Conservation (phyloP, 2,888 invertebrate species). For the Amblyteles armatorius region DNA sequence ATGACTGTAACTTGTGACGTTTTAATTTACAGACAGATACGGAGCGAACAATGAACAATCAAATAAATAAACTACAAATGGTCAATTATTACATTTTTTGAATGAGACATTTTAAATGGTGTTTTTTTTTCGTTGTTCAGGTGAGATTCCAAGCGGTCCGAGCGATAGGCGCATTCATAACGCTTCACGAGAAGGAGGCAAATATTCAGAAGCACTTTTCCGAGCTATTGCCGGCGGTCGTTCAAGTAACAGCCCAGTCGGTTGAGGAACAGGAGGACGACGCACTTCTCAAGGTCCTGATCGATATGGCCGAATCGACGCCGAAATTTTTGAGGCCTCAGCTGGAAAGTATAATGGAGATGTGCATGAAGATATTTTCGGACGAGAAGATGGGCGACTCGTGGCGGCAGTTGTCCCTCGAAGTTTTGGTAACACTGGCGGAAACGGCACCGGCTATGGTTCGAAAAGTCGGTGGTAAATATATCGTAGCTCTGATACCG, state of each 20-base stretch:
- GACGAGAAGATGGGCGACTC: slow-evolving; percentile 89
- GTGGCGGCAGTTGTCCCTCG: slow-evolving; percentile 96
- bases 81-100: slow-evolving; percentile 22
- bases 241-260: slow-evolving; percentile 92
- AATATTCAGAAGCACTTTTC: slow-evolving; percentile 94
- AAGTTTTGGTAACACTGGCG: slow-evolving; percentile 94
- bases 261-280: slow-evolving; percentile 95
- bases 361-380: slow-evolving; percentile 92
- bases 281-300: slow-evolving; percentile 95
- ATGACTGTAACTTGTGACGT: slow-evolving; percentile 87
- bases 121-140: slow-evolving; percentile 72
- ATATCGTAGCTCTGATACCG: slow-evolving; percentile 92
- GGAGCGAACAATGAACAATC: slow-evolving; percentile 84
- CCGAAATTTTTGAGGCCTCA: slow-evolving; percentile 97
- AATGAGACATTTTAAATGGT: not conserved
- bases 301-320: slow-evolving; percentile 96
- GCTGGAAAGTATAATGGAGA: slow-evolving; percentile 93
- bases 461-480: slow-evolving; percentile 95
- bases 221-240: slow-evolving; percentile 92
- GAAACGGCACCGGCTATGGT: slow-evolving; percentile 99
- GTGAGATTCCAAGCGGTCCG: slow-evolving; percentile 93
- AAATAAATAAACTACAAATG: slow-evolving; percentile 16
- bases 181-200: slow-evolving; percentile 97
- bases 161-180: slow-evolving; percentile 94
- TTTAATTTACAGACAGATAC: slow-evolving; percentile 87